Evolutionary conservation across 2,113 vertebrate species (phyloP).

Genomic region (Pholis gunnellus): DNA sequence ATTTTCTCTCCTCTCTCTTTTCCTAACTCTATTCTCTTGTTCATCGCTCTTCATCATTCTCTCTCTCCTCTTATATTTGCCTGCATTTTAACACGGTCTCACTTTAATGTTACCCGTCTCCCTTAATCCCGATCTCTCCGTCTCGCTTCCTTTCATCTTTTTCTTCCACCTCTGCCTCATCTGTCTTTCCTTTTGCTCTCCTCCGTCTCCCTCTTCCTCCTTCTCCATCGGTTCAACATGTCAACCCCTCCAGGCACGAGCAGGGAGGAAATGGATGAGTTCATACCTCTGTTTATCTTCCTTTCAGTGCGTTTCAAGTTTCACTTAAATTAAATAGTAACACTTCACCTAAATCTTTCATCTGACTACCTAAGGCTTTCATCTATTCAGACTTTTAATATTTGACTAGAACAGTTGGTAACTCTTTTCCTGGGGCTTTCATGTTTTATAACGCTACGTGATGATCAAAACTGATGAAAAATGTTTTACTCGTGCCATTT

Average conservation of each 20-base stretch:
- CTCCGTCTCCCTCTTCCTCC: conserved; percentile 22
- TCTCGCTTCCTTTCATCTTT: conserved; percentile 53
- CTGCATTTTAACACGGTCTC: conserved; percentile 11
- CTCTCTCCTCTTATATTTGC: conserved; percentile 2
- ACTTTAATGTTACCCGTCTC: conserved; percentile 7
- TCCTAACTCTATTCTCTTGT: neutral
- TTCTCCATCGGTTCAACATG: conserved; percentile 21
- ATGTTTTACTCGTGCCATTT: conserved; percentile 42
- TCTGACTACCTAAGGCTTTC: conserved; percentile 58
- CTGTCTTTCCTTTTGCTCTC: conserved; percentile 33
- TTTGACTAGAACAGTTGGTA: conserved; percentile 58
- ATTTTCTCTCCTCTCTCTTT: neutral
- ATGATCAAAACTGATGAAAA: conserved; percentile 59
- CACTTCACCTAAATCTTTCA: conserved; percentile 71
- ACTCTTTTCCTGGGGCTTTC: conserved; percentile 43
- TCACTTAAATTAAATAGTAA: conserved; percentile 66
- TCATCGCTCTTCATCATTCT: neutral
- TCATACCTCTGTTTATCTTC: conserved; percentile 67
- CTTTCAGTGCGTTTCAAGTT: conserved; percentile 47
- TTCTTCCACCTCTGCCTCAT: conserved; percentile 37
- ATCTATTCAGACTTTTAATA: conserved; percentile 55
- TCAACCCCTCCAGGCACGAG: conserved; percentile 53
- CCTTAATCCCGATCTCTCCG: conserved; percentile 34
- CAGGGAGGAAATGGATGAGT: conserved; percentile 58
- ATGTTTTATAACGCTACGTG: conserved; percentile 12